Conservation (phyloP, 1,140 invertebrate species). For the Phocides pigmalion region DNA sequence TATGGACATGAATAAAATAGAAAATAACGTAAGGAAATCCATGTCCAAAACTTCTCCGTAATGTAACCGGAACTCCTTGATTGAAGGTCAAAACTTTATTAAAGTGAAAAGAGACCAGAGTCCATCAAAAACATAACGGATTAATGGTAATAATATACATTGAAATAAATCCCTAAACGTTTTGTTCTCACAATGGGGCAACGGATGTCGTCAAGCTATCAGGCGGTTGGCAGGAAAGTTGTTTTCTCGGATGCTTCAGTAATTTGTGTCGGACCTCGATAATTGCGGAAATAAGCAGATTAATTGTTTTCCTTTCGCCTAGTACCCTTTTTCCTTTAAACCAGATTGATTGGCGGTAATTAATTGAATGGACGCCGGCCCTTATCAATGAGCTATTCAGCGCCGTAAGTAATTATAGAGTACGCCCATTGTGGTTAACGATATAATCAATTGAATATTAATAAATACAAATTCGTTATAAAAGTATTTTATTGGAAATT, state of each 20-base stretch:
- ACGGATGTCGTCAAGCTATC: constrained; percentile 37
- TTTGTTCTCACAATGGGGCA: constrained; percentile 4
- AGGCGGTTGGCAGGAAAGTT: constrained; percentile 49
- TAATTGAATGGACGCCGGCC: constrained; percentile 36
- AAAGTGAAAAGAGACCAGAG: no score
- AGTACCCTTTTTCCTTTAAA: constrained; percentile 57
- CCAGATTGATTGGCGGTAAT: constrained; percentile 40
- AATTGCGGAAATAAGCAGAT: constrained; percentile 76
- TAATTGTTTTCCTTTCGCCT: constrained; percentile 77
- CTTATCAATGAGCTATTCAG: constrained; percentile 16
- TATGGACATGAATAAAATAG: no score
- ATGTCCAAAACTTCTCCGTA: no score
- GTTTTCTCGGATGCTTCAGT: constrained; percentile 67
- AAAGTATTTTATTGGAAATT: no score
- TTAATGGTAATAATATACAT: not conserved
- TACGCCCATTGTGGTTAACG: not conserved
- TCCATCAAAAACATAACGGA: no score
- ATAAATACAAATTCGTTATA: not conserved
- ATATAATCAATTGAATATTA: not conserved
- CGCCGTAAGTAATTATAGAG: constrained; percentile 5
- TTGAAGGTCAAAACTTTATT: no score
- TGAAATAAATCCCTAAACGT: not conserved
- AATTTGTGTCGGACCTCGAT: constrained; percentile 67
- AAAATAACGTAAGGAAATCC: no score
- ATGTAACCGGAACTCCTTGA: no score